A percentile compares a stretch with the other conserved stretches of the same genome.
These are phyloP conservation scores for Glaucomys volans DNA, from an alignment of 2,113 vertebrate species.

Conservation along the genomic window DNA sequence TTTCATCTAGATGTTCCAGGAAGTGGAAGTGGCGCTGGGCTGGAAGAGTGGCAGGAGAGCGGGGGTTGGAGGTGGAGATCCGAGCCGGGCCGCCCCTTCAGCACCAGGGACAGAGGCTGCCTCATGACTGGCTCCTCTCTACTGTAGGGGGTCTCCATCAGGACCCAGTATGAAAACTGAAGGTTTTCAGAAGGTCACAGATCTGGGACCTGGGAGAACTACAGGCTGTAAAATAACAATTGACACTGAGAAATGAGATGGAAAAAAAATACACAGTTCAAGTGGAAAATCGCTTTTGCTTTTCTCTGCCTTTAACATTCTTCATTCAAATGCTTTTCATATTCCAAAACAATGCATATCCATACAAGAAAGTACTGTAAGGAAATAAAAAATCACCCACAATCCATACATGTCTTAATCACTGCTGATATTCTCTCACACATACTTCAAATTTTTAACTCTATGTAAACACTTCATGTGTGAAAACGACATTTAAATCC, in stretches of 20 bases:
- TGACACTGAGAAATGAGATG: not conserved
- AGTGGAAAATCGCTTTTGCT: not conserved
- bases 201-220: not conserved
- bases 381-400: not conserved
- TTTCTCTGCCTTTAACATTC: not conserved
- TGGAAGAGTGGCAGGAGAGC: not conserved
- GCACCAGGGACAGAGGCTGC: not conserved
- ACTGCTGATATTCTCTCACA: not conserved
- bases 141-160: too few relatives aligned
- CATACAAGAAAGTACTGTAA: not conserved
- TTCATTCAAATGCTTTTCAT: constrained; percentile 1
- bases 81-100: accelerated
- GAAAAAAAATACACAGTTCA: not conserved
- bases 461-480: not conserved
- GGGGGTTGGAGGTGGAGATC: not conserved
- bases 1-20: not conserved
- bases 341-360: not conserved
- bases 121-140: not conserved
- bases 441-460: not conserved
- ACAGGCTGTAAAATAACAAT: not conserved
- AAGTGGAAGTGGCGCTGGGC: not conserved
- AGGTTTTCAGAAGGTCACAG: not conserved
- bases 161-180: not conserved
- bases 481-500: too few relatives aligned
- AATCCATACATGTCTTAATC: not conserved